Base-by-base conservation (phyloP, 1,140 invertebrate species). In the Lucilia sericata region DNA sequence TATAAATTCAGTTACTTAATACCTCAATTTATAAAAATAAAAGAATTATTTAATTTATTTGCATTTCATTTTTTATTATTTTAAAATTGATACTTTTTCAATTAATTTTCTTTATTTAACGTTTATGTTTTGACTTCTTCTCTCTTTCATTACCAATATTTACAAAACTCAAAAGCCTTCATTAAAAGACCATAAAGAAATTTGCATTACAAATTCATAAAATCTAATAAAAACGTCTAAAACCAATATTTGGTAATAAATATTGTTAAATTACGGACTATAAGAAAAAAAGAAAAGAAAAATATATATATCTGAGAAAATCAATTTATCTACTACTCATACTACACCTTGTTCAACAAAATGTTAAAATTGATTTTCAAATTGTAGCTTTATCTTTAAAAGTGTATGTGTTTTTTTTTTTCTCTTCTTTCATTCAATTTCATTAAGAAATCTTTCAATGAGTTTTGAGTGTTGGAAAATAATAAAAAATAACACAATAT, bases 121-220 rank as follows among this genome's bases (percentile, higher is more conserved):
- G 42, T 42, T 42, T 42, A 42, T 30, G 25, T 42, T 42, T 42
- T 7, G 42, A 30, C 25, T 42, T 42, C n/a, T n/a, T n/a, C 42
- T 42, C 25, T 42, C 42, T 42, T 8, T 42, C 42, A 42, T 42
- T 42, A 30, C 10, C 42, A 42, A 8, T 42, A 42, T 42, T 42
- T 42, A 42, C 42, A 7, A 7, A 42, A 2, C 42, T 30, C 42
- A 42, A 42, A 42, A 42, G 12, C 51, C 12, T 55, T 55, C 51
- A 55, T 55, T 55, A 55, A 55, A 55, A 17, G 4, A 17, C 12
- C 51, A 55, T 55, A 55, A 55, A 55, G 10, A 42, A 55, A 55
- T 55, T 55, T 55, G 51, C 51, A 55, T 55, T 55, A 17, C 51
- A 55, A 55, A 55, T 55, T 55, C 51, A 55, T 55, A 55, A 55